These are phyloP conservation scores for Leptopilina syphax DNA, from an alignment of 2,888 invertebrate genomes.

Conservation along the genomic window DNA sequence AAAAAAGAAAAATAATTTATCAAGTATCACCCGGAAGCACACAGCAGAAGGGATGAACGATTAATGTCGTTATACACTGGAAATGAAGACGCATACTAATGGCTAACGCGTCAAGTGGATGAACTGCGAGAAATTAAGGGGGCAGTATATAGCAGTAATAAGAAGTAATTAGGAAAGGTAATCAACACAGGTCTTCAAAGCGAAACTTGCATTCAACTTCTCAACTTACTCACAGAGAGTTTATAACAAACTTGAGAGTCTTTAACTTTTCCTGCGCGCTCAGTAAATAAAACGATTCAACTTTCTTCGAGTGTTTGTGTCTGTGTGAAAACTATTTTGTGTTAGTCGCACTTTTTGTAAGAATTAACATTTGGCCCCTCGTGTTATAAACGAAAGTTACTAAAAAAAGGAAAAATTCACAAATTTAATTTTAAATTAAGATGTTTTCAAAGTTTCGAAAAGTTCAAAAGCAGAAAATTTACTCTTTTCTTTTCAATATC, in stretches of 20 bases:
- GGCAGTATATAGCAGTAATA: slow-evolving; percentile 36
- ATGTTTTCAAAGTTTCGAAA: no score
- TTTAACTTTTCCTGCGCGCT: no score
- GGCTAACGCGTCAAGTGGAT: slow-evolving; percentile 47
- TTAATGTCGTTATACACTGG: slow-evolving; percentile 51
- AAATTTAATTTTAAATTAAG: no score
- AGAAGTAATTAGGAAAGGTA: slow-evolving; percentile 7
- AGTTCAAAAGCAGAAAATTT: no score
- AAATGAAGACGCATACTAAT: slow-evolving; percentile 53
- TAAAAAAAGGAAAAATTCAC: no score
- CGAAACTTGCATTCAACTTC: not conserved
- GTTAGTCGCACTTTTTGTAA: no score
- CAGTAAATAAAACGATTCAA: no score
- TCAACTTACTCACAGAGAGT: not conserved
- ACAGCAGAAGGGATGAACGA: slow-evolving; percentile 38
- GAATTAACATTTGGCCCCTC: no score
- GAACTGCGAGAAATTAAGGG: slow-evolving; percentile 54
- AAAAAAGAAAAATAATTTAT: not conserved
- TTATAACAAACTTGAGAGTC: no score
- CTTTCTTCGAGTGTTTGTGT: no score
- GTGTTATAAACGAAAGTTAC: slow-evolving; percentile 38
- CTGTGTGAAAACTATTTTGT: no score
- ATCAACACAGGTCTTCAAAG: slow-evolving; percentile 7
- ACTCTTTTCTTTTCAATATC: no score
- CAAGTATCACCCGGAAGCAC: slow-evolving; percentile 39